Evolutionary conservation across 2,113 vertebrate species (phyloP).

Genomic region (Gymnarchus niloticus): DNA sequence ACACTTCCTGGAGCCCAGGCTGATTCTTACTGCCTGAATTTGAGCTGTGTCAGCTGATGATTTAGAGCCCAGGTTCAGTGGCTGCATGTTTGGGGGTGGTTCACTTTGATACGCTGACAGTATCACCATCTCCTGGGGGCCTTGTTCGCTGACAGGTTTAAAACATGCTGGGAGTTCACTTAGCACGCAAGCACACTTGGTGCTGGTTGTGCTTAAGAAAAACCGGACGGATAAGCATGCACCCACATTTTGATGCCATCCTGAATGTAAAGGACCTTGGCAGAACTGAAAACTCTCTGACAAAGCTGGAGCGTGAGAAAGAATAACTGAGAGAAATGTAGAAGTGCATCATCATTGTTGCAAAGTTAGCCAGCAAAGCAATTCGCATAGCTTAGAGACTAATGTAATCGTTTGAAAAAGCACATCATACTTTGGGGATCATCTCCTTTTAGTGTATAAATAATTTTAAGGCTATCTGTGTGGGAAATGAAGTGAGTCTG

Average conservation of each 20-base stretch:
- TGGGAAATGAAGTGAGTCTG: not conserved
- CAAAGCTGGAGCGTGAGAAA: not conserved
- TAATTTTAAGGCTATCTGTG: not conserved
- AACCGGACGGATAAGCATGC: too few relatives aligned
- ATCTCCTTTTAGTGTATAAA: not conserved
- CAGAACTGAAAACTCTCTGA: too few relatives aligned
- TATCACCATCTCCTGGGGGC: not conserved
- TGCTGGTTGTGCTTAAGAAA: too few relatives aligned
- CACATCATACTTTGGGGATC: not conserved
- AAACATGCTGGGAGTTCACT: not conserved
- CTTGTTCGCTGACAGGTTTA: not conserved
- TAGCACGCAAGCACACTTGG: not conserved
- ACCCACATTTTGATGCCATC: not conserved
- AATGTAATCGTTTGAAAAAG: not conserved
- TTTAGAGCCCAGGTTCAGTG: too few relatives aligned
- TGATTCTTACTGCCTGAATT: not conserved
- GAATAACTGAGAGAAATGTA: not conserved
- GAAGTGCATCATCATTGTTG: not conserved
- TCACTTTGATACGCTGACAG: not conserved
- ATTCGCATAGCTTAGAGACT: not conserved
- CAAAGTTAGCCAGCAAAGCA: not conserved
- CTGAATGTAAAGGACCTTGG: too few relatives aligned
- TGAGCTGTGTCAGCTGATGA: not conserved
- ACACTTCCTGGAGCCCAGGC: not conserved
- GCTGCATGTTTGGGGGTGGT: too few relatives aligned